Evolutionary conservation across 2,888 invertebrate species (phyloP).

Genomic region (Panopea generosa): DNA sequence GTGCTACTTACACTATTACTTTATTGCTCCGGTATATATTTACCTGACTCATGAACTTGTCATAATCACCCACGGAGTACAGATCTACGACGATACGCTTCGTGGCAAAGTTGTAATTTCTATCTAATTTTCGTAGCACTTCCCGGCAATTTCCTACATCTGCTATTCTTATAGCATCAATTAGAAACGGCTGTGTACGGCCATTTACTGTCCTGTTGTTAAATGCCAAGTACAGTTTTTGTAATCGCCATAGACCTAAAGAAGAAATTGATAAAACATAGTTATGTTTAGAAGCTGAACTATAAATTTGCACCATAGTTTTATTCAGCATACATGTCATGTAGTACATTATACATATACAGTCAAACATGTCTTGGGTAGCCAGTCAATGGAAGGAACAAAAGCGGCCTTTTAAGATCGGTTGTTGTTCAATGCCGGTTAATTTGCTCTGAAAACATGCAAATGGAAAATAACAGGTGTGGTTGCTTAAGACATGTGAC

Average conservation of each 20-base stretch:
- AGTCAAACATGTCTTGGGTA: too few species aligned
- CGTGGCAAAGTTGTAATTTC: conserved; percentile 60
- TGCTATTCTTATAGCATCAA: conserved; percentile 72
- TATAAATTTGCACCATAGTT: not conserved
- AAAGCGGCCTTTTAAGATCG: too few species aligned
- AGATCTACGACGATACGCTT: conserved; percentile 72
- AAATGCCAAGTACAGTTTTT: conserved; percentile 68
- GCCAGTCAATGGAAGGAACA: too few species aligned
- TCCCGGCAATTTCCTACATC: conserved; percentile 66
- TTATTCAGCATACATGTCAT: too few species aligned
- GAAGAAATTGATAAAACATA: too few species aligned
- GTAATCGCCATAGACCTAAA: conserved; percentile 73
- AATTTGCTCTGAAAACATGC: too few species aligned
- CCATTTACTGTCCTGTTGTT: conserved; percentile 40
- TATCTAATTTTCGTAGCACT: conserved; percentile 67
- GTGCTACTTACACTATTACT: too few species aligned
- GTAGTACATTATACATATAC: too few species aligned
- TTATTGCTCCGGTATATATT: too few species aligned
- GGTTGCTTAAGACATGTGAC: too few species aligned
- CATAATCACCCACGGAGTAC: conserved; percentile 59
- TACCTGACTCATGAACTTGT: conserved; percentile 71
- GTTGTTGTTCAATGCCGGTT: too few species aligned
- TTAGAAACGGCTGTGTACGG: conserved; percentile 39
- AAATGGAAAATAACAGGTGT: too few species aligned
- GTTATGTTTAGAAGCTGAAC: not conserved